Evolutionary conservation across 2,113 vertebrate genomes (phyloP), one percentile per base, ranked within the genome.

Genomic region (Hemichromis elongatus): DNA sequence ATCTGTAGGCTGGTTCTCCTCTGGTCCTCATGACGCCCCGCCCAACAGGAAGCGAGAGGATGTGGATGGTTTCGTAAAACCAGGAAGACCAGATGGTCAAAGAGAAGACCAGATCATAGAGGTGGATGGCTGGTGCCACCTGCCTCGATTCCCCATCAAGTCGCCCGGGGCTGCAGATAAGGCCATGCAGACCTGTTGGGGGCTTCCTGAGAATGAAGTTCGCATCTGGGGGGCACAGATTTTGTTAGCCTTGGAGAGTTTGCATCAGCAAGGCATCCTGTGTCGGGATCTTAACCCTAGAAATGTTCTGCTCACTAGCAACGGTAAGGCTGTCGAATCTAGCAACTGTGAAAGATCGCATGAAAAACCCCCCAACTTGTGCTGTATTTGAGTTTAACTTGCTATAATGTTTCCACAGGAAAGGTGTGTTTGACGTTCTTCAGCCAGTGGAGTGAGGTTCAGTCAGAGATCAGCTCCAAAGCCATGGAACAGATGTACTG

Each of bases 401-500:
- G 42, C 57, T 1, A 8, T 79, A 12, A 66, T 90, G 35, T 94
- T 73, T 89, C 57, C 68, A 86, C 93, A 99, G 99, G 98, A 90
- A 98, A 98, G 3, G 80, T 97, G 87, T 96, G 96, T 86, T 96
- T 99, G 93, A 99, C 99, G 0, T 99, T 98, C 92, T 99, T 99
- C 86, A 97, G 98, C 89, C 98, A 99, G 93, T 99, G 99, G 99
- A 97, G 97, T 19, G 98, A 99, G 57, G 98, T 99, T 90, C 98
- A 99, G 92, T 95, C 96, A 9, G 96, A 96, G 70, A 97, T 93
- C 75, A 96, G 96, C 96, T 92, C 91, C 33, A 96, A 94, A 90
- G 97, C 98, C 3, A 82, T 66, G 88, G 97, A 99, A 40, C 92
- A 97, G 82, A 97, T 99, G 87, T 99, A 99, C 92, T 97, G 98